Conservation (phyloP, 2,888 invertebrate species). For the Drosophila anceps region DNA sequence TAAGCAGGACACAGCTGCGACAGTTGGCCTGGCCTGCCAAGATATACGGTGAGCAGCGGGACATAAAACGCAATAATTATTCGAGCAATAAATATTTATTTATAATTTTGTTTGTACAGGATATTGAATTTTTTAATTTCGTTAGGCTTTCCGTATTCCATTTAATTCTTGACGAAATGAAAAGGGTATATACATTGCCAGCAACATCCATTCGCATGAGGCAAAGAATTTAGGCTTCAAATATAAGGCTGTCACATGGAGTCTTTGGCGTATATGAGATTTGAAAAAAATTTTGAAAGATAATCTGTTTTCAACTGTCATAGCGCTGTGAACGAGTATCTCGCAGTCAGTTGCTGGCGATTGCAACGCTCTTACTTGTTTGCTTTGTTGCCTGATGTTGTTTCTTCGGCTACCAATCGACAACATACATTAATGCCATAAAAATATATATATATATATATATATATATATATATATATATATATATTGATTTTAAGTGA, state of each 20-base stretch:
- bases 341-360: background rate
- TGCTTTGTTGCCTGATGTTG: constrained; percentile 7
- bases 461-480: constrained; percentile 9
- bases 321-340: background rate
- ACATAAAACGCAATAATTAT: constrained; percentile 69
- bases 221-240: too few relatives aligned
- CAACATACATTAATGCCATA: constrained; percentile 4
- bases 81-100: constrained; percentile 72
- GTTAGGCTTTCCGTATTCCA: constrained; percentile 30
- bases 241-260: too few relatives aligned
- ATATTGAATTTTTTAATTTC: constrained; percentile 80
- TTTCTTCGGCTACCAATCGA: constrained; percentile 14
- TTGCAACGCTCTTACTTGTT: background rate
- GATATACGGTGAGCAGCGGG: constrained; percentile 23
- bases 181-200: background rate
- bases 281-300: too few relatives aligned
- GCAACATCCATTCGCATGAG: background rate
- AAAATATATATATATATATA: constrained; percentile 9
- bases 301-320: background rate
- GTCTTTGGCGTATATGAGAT: too few relatives aligned
- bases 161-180: background rate
- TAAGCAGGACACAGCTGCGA: constrained; percentile 60
- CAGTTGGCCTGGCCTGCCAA: constrained; percentile 32
- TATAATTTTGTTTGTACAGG: constrained; percentile 76
- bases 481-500: constrained; percentile 14